Evolutionary conservation across 2,888 invertebrate species (phyloP).

Genomic region (Dynastes hyllus): DNA sequence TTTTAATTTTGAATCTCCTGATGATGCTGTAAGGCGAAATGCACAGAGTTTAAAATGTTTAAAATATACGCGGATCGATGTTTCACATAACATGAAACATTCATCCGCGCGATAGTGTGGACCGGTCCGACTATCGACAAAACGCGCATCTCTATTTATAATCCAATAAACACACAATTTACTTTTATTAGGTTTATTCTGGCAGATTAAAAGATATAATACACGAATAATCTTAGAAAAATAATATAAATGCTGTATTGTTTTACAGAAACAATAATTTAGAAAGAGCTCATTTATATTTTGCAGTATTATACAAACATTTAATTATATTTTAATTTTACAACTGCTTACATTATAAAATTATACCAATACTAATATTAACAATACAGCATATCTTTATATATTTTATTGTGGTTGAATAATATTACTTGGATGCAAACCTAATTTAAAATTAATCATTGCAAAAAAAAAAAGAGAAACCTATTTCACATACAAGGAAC

Average conservation of each 20-base stretch:
- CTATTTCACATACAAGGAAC: constrained; percentile 6
- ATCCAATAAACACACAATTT: background rate
- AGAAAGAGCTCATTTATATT: constrained; percentile 14
- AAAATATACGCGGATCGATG: no score
- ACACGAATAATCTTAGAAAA: constrained; percentile 17
- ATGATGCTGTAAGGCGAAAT: no score
- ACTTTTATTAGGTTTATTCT: constrained; percentile 23
- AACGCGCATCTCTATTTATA: no score
- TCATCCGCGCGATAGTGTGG: no score
- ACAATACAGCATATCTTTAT: constrained; percentile 31
- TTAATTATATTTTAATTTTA: constrained; percentile 3
- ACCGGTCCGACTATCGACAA: no score
- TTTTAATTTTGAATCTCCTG: no score
- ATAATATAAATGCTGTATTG: constrained; percentile 37
- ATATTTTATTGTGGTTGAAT: constrained; percentile 8
- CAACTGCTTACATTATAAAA: constrained; percentile 11
- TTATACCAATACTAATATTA: constrained; percentile 5
- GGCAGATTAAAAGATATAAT: constrained; percentile 13
- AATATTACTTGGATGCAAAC: constrained; percentile 5
- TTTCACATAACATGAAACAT: no score
- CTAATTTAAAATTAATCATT: constrained; percentile 18
- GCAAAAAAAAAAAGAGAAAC: background rate
- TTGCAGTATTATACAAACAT: constrained; percentile 11
- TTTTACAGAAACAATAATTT: constrained; percentile 4
- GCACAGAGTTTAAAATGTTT: no score